Evolutionary conservation across 2,113 vertebrate genomes (phyloP).

Genomic region (Eubucco bourcierii): DNA sequence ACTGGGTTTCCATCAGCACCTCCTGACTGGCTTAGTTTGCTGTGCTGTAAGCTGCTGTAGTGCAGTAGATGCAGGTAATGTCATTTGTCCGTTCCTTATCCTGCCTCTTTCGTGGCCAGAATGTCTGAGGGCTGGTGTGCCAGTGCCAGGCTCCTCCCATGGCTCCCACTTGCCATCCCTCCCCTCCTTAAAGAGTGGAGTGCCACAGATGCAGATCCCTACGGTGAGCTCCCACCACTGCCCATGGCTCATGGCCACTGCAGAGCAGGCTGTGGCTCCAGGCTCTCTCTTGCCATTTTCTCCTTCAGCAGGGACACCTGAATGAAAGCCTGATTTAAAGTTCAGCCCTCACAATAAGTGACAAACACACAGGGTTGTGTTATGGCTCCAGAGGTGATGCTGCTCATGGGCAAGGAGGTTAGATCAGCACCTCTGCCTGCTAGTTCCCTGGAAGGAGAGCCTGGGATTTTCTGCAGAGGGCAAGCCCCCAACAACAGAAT

Average conservation of each 20-base stretch:
- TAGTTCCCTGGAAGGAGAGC: background rate
- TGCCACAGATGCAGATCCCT: fast-evolving
- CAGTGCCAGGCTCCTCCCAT: background rate
- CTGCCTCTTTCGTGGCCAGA: background rate
- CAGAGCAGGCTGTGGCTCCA: background rate
- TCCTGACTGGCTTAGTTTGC: background rate
- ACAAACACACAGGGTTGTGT: background rate
- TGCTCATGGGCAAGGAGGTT: background rate
- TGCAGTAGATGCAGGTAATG: background rate
- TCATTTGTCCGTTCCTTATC: background rate
- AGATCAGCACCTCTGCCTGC: background rate
- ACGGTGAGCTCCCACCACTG: background rate
- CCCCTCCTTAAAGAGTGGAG: background rate
- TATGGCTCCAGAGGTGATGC: background rate
- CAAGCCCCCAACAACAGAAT: background rate
- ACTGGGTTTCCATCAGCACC: background rate
- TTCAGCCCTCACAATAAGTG: background rate
- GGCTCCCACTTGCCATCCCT: background rate
- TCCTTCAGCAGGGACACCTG: background rate
- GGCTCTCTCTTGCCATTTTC: background rate
- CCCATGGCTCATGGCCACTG: fast-evolving
- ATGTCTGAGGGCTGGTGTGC: background rate
- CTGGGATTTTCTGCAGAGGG: background rate
- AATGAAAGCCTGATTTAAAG: background rate
- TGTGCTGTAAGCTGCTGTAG: fast-evolving